Base-by-base conservation (phyloP, 2,888 invertebrate species). In the Hydroisotoma schaefferi region DNA sequence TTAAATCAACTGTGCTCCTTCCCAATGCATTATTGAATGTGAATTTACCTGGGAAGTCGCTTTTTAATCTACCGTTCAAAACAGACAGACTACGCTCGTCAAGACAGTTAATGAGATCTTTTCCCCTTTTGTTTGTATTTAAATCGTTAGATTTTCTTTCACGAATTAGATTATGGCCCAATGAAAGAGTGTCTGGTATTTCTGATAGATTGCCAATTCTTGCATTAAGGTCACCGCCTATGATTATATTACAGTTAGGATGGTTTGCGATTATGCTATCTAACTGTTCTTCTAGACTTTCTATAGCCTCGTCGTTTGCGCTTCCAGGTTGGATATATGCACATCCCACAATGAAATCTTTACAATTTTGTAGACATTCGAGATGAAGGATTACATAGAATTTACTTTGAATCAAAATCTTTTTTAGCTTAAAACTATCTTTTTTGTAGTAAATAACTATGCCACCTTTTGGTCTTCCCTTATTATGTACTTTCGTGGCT, bases 171-270 rank as follows among this genome's bases (percentile, higher is more conserved):
- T 38, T 40, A n/a, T n/a, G n/a, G n/a, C n/a, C n/a, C n/a, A 2
- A 8, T 25, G 40, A 40, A 8, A 12, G 4, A 15, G 38, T 27
- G n/a, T 25, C n/a, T 5, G 25, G n/a, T 6, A 23, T 3, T 12
- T 54, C 18, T 8, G 3, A n/a, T 18, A 37, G 22, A 10, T 18
- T 25, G 12, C 26, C 40, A n/a, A 40, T 2, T 8, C 40, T 2
- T 10, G 54, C 40, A 20, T 54, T 54, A 23, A 54, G 25, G 26
- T 54, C 54, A 20, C 27, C 54, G 10, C 37, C 23, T 6, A 54
- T 27, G 15, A 55, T 40, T 23, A 52, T 8, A 18, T 10, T 10
- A n/a, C 27, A 2, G 10, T 5, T 54, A 18, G 12, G 2, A n/a
- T 29, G 15, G 37, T 20, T 54, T 25, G 4, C 15, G 2, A 15